Evolutionary conservation across 2,113 vertebrate species (phyloP).

Genomic region (Urocolius indicus): DNA sequence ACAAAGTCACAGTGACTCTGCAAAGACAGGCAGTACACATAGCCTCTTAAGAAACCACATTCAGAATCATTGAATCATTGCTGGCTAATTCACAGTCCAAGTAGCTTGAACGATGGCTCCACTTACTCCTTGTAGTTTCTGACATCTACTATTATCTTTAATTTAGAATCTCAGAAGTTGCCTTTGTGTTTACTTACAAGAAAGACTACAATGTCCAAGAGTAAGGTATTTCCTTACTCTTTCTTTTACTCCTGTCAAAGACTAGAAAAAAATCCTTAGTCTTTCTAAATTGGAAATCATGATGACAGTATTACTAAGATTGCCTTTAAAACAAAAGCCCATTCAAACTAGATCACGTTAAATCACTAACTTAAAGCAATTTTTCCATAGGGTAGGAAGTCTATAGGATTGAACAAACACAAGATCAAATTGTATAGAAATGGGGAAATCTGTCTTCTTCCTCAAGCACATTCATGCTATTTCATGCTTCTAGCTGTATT

Average conservation of each 20-base stretch:
- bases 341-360: neutral
- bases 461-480: neutral
- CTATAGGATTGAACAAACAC: fast-evolving
- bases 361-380: neutral
- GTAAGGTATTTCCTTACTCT: neutral
- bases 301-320: neutral
- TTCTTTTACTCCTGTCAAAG: neutral
- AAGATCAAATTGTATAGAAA: neutral
- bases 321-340: neutral
- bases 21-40: neutral
- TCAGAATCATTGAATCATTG: neutral
- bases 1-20: neutral
- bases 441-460: neutral
- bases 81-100: neutral
- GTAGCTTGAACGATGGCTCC: neutral
- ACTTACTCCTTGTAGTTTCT: neutral
- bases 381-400: neutral
- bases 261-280: neutral
- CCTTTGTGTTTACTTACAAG: neutral
- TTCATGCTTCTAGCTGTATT: neutral
- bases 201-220: neutral
- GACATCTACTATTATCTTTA: neutral
- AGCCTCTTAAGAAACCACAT: neutral
- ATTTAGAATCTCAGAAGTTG: neutral
- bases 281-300: neutral